A percentile compares a stretch with the other conserved stretches of the same genome.
phyloP scores from a whole-genome alignment of 2,797 vertebrate genomes.

The Mareca penelope region DNA sequence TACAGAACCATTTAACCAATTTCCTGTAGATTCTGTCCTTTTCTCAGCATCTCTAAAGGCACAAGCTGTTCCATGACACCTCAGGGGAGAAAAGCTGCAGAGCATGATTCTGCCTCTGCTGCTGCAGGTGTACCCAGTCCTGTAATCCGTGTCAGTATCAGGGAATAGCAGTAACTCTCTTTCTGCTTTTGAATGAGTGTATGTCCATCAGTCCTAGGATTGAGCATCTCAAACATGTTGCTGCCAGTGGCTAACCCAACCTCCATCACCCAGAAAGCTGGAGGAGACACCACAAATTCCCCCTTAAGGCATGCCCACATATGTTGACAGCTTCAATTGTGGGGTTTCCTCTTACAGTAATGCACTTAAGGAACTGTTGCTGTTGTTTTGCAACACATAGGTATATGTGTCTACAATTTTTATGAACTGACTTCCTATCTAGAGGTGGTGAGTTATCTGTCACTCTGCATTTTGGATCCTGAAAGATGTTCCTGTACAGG shows the following conservation, averaged over 20 bases:
- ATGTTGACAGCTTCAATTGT: not conserved
- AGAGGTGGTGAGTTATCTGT: not conserved
- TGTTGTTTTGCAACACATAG: not conserved
- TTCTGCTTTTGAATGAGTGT: not conserved
- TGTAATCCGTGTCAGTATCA: not conserved
- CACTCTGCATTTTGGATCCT: not conserved
- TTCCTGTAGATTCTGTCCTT: not conserved
- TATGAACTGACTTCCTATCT: not conserved
- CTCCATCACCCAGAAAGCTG: not conserved
- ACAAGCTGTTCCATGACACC: not conserved
- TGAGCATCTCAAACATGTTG: not conserved
- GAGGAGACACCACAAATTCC: not conserved
- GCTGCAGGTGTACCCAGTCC: constrained; percentile 17
- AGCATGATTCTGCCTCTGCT: not conserved
- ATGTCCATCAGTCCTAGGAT: not conserved
- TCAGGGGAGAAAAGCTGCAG: not conserved
- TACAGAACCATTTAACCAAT: not conserved
- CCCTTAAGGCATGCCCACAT: not conserved
- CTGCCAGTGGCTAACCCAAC: not conserved
- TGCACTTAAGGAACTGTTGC: not conserved
- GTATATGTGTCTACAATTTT: not conserved
- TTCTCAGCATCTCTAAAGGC: not conserved
- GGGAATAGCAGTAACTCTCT: not conserved
- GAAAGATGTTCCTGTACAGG: not conserved
- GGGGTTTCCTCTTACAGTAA: not conserved